Evolutionary conservation across 1,140 invertebrate species (phyloP).

Genomic region (Harlomillsia oculata): DNA sequence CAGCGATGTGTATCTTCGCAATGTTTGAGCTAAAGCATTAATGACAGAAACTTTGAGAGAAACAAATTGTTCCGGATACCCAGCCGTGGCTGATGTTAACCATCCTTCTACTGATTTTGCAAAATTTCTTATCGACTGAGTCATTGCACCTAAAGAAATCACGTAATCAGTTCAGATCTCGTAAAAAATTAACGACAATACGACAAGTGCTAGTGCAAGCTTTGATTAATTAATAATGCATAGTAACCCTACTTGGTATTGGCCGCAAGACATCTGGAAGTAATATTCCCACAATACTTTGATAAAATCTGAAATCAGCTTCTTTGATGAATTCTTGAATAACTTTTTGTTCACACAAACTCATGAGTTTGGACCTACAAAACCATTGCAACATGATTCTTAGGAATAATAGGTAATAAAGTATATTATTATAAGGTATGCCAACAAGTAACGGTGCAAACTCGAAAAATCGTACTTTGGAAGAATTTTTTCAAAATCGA

Average conservation of each 20-base stretch:
- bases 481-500: conserved; percentile 65
- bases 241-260: conserved; percentile 63
- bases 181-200: background rate
- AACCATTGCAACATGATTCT: conserved; percentile 42
- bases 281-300: conserved; percentile 87
- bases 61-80: conserved; percentile 71
- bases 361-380: conserved; percentile 50
- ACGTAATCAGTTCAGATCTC: background rate
- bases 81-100: conserved; percentile 74
- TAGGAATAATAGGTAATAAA: background rate
- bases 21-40: conserved; percentile 84
- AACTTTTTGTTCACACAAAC: conserved; percentile 49
- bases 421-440: conserved; percentile 19
- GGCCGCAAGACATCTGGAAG: conserved; percentile 91
- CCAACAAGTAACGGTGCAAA: conserved; percentile 41
- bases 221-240: background rate
- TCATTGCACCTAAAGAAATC: conserved; percentile 59
- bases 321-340: conserved; percentile 62
- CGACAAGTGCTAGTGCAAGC: background rate
- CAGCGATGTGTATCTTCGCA: conserved; percentile 92
- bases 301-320: conserved; percentile 89
- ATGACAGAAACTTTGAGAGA: conserved; percentile 75
- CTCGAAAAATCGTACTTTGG: conserved; percentile 54
- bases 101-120: conserved; percentile 82
- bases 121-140: conserved; percentile 87